These are phyloP conservation scores for Falco columbarius DNA, from an alignment of 2,797 vertebrate genomes.

Conservation along the genomic window DNA sequence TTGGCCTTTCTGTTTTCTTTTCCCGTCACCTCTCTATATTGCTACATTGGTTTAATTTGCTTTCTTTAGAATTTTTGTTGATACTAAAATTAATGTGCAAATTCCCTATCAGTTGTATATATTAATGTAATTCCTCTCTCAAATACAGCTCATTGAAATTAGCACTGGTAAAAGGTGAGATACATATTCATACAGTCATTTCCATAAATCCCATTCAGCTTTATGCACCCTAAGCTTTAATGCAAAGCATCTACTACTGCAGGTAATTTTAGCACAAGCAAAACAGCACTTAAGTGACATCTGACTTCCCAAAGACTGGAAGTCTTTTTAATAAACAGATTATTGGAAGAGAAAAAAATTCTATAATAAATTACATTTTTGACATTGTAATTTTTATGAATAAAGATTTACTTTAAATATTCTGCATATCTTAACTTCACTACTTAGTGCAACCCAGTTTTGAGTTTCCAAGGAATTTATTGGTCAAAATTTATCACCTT, in stretches of 20 bases:
- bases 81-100: constrained; percentile 57
- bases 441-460: constrained; percentile 28
- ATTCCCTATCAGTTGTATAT: constrained; percentile 50
- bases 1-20: neutral
- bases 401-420: constrained; percentile 56
- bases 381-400: constrained; percentile 57
- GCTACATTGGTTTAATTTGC: constrained; percentile 22
- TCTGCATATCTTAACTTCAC: constrained; percentile 47
- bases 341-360: constrained; percentile 1
- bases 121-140: constrained; percentile 52
- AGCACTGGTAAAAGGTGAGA: constrained; percentile 38
- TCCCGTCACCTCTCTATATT: neutral
- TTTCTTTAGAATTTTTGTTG: constrained; percentile 50
- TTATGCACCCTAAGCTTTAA: constrained; percentile 23
- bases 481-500: constrained; percentile 49
- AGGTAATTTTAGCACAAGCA: constrained; percentile 54
- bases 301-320: constrained; percentile 11
- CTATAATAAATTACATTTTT: constrained; percentile 29
- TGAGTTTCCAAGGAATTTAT: constrained; percentile 56
- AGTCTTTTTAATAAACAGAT: constrained; percentile 16
- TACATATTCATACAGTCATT: constrained; percentile 65
- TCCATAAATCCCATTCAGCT: constrained; percentile 59
- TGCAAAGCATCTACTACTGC: constrained; percentile 15
- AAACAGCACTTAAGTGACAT: constrained; percentile 18
- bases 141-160: constrained; percentile 55